Evolutionary conservation across 2,113 vertebrate species (phyloP), one percentile per base, ranked within the genome.

Genomic region (Xenus cinereus): DNA sequence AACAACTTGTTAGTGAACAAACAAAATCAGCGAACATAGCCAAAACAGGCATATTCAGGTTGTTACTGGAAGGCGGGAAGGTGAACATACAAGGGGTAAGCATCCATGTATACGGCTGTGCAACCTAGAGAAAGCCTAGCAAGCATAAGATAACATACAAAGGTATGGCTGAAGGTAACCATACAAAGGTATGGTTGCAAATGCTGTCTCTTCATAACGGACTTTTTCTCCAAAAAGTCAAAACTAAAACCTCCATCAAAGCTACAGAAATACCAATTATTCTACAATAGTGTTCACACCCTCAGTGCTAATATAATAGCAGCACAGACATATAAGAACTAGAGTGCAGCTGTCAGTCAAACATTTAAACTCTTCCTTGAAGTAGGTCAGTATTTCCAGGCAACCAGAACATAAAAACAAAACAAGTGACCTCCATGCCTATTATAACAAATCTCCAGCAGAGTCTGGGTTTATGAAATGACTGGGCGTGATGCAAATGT

Each of bases 361-460:
- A 75, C 3, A 53, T 72, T 72, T 89, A 88, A 91, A 90, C 35
- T 89, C 62, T 86, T 96, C 64, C 64, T 87, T 93, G 91, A 94
- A 93, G 77, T 69, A 87, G 75, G 68, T 86, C 73, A 60, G 67
- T 79, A 95, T 79, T 94, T 95, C 94, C 87, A 96, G 79, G 94
- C 90, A 97, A 96, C 72, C 68, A 90, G 82, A 95, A 92, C n/a
- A 64, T 28, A 90, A 90, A 96, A 94, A 33, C 71, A 77, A 90
- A 95, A 68, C 78, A 93, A 96, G 54, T 84, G 68, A 84, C 83
- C 54, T 78, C 77, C 63, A 62, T 54, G 77, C 37, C 76, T 91
- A n/a, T 67, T 93, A 51, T n/a, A 93, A 93, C 32, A 87, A 87
- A 88, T 77, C 59, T 89, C 41, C 74, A 87, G 67, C 77, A 67